Percentiles rank a stretch among this genome's conserved stretches.
phyloP scores from a whole-genome alignment of 37 sponge, comb jelly and placozoan genomes.

The Eunapius fragilis region DNA sequence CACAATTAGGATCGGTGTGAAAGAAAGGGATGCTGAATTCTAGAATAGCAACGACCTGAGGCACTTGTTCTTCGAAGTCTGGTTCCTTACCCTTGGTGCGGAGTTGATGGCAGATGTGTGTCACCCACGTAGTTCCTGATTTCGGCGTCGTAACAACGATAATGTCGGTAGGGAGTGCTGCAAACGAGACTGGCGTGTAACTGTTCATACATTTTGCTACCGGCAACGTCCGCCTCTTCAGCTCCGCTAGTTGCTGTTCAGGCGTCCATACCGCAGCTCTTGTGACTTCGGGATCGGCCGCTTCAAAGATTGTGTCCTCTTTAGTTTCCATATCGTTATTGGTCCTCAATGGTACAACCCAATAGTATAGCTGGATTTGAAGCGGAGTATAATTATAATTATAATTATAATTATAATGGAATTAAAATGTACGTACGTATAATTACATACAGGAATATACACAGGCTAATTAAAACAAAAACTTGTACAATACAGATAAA shows the following conservation, averaged over 20 bases:
- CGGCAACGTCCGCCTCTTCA: background rate
- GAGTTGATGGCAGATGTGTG: conserved; percentile 6
- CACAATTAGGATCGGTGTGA: background rate
- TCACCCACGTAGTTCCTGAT: background rate
- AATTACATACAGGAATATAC: too few relatives aligned
- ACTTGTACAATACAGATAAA: too few relatives aligned
- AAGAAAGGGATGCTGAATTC: background rate
- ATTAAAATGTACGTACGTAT: too few relatives aligned
- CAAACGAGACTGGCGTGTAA: background rate
- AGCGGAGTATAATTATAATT: too few relatives aligned
- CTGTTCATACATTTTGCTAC: background rate
- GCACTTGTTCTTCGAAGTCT: conserved; percentile 5
- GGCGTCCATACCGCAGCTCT: background rate
- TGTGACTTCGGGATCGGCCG: too few relatives aligned
- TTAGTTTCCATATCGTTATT: too few relatives aligned
- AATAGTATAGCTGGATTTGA: too few relatives aligned
- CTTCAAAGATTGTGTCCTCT: too few relatives aligned
- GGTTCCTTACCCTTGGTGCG: background rate
- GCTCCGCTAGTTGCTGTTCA: background rate
- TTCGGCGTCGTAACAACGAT: background rate
- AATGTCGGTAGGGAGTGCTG: background rate
- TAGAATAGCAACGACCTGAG: background rate
- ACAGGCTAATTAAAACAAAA: too few relatives aligned
- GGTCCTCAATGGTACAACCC: too few relatives aligned
- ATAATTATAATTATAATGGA: too few relatives aligned